Conservation (phyloP, 1,140 invertebrate species). For the Caerostris darwini region DNA sequence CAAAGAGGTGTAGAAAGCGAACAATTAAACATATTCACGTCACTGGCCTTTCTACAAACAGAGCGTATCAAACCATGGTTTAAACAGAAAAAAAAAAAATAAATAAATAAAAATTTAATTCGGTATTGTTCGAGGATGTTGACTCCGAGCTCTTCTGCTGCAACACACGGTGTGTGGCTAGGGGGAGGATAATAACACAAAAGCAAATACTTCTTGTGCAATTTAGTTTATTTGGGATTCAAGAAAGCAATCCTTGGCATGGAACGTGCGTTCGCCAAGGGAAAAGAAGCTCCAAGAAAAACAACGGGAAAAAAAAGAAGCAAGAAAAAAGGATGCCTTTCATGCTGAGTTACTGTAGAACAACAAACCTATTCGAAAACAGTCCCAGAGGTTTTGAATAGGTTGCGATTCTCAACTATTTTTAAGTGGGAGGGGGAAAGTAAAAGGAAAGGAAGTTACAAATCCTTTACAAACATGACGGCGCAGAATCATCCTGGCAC, state of each 20-base stretch:
- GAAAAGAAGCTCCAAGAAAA: constrained; percentile 10
- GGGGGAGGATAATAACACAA: background rate
- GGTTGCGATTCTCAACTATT: constrained; percentile 65
- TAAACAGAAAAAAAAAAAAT: background rate
- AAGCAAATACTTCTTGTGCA: constrained; percentile 16
- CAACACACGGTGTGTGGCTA: background rate
- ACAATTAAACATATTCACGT: too few species aligned
- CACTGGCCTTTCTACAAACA: too few species aligned
- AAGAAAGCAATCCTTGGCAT: constrained; percentile 3
- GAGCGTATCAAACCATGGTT: too few species aligned
- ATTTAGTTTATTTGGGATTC: constrained; percentile 29
- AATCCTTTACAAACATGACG: constrained; percentile 47
- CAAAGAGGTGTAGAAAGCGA: too few species aligned
- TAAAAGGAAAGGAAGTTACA: constrained; percentile 36
- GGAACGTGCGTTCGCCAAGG: constrained; percentile 10
- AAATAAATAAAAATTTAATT: background rate
- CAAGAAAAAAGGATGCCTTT: constrained; percentile 5
- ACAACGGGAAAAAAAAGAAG: background rate
- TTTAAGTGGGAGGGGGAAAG: background rate
- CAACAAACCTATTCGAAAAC: constrained; percentile 34
- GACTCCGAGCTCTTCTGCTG: background rate
- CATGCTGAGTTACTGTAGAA: constrained; percentile 20
- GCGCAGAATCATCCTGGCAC: constrained; percentile 42
- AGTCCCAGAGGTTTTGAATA: constrained; percentile 62
- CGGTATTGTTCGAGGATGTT: background rate